Conservation (phyloP, 2,888 invertebrate species). For the Hemicrepidius hirtus region DNA sequence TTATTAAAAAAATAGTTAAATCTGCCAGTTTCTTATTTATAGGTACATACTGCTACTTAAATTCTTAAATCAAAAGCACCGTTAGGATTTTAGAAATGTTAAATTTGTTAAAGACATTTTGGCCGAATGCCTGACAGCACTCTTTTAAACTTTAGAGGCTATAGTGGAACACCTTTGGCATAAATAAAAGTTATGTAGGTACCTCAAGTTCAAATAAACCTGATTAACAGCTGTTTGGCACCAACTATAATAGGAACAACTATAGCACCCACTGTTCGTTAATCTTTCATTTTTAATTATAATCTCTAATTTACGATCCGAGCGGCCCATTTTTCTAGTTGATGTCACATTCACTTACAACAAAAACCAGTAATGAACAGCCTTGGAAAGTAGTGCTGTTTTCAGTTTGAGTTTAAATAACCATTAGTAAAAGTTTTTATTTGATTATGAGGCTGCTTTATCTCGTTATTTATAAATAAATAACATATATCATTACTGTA, state of each 20-base stretch:
- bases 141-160: neutral
- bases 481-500: neutral
- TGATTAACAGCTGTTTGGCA: slow-evolving; percentile 25
- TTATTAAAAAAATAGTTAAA: no score
- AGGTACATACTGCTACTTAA: no score
- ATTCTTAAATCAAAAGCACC: neutral
- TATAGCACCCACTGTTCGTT: neutral
- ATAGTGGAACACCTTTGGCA: slow-evolving; percentile 22
- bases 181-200: slow-evolving; percentile 14
- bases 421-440: no score
- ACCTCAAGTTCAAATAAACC: slow-evolving; percentile 18
- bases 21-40: no score
- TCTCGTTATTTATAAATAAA: no score
- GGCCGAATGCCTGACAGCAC: slow-evolving; percentile 16
- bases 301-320: slow-evolving; percentile 5
- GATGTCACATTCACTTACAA: neutral
- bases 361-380: no score
- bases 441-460: no score
- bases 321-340: neutral
- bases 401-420: no score
- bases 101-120: slow-evolving; percentile 14
- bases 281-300: slow-evolving; percentile 9
- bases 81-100: neutral
- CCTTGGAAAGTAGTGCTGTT: no score
- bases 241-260: neutral